These are phyloP conservation scores for Drosophila suzukii DNA, from an alignment of 1,140 invertebrate species.

Conservation along the genomic window DNA sequence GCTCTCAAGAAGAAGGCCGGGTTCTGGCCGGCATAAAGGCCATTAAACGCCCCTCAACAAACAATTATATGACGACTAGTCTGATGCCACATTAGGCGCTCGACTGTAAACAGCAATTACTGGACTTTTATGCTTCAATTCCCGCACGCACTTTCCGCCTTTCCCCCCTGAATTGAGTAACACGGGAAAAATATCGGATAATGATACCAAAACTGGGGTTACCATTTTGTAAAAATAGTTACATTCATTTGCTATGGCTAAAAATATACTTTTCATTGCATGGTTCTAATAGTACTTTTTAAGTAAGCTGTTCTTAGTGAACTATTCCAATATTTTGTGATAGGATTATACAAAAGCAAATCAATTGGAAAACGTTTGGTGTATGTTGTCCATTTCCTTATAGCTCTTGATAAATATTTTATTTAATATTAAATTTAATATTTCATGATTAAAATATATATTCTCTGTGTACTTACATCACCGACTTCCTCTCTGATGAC, in stretches of 20 bases:
- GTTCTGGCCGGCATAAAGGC: conserved; percentile 35
- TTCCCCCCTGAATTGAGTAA: background rate
- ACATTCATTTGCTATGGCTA: no score
- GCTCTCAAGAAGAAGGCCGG: conserved; percentile 20
- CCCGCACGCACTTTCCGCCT: conserved; percentile 30
- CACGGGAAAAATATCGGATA: background rate
- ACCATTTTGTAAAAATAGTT: no score
- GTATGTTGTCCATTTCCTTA: no score
- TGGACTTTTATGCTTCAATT: conserved; percentile 76
- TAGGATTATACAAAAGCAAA: no score
- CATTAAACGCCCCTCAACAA: conserved; percentile 80
- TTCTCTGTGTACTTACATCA: conserved; percentile 87
- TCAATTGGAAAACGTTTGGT: no score
- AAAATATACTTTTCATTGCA: no score
- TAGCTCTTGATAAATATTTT: no score
- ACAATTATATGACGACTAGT: conserved; percentile 71
- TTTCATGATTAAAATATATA: background rate
- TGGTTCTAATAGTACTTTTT: no score
- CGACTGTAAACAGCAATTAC: conserved; percentile 78
- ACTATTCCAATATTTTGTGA: no score
- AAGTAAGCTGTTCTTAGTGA: no score
- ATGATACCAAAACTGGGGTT: background rate
- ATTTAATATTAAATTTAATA: no score
- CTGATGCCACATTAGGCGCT: conserved; percentile 62
- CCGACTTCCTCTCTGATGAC: conserved; percentile 93